phyloP scores from a whole-genome alignment of 2,797 vertebrate genomes.

The Takifugu ocellatus region DNA sequence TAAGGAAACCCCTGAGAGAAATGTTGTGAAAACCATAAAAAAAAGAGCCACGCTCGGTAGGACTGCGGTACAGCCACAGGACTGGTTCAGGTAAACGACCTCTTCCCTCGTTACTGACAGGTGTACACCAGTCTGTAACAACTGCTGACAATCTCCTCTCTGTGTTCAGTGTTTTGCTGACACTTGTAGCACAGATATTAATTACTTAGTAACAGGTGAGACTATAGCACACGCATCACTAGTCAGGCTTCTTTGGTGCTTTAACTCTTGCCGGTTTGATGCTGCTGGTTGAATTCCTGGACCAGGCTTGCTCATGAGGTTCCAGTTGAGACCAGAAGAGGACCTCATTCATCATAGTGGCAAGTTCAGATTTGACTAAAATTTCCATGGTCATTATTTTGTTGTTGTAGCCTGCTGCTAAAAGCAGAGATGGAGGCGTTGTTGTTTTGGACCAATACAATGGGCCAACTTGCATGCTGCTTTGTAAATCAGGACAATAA shows the following conservation, averaged over 20 bases:
- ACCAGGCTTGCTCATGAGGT: constrained; percentile 5
- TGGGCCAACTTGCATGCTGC: constrained; percentile 10
- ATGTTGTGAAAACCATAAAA: constrained; percentile 17
- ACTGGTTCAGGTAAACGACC: constrained; percentile 31
- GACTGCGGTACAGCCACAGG: not conserved
- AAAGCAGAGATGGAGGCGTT: not conserved
- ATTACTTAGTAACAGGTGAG: not conserved
- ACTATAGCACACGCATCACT: not conserved
- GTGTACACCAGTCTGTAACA: not conserved
- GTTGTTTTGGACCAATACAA: constrained; percentile 2
- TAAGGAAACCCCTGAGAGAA: constrained; percentile 27
- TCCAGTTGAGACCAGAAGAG: constrained; percentile 1
- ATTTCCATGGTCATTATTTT: constrained; percentile 1
- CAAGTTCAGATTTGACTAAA: not conserved
- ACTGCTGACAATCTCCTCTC: not conserved
- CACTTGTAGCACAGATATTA: not conserved
- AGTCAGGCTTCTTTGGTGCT: not conserved
- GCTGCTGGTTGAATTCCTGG: constrained; percentile 4
- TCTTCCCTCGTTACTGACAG: not conserved
- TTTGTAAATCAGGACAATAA: constrained; percentile 28
- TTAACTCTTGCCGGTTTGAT: constrained; percentile 15
- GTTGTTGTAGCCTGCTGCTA: not conserved
- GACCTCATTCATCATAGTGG: constrained; percentile 13
- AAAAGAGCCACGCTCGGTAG: not conserved
- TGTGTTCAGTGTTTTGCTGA: not conserved